Conservation (phyloP, 2,888 invertebrate species). For the Rhodophaea formosa region DNA sequence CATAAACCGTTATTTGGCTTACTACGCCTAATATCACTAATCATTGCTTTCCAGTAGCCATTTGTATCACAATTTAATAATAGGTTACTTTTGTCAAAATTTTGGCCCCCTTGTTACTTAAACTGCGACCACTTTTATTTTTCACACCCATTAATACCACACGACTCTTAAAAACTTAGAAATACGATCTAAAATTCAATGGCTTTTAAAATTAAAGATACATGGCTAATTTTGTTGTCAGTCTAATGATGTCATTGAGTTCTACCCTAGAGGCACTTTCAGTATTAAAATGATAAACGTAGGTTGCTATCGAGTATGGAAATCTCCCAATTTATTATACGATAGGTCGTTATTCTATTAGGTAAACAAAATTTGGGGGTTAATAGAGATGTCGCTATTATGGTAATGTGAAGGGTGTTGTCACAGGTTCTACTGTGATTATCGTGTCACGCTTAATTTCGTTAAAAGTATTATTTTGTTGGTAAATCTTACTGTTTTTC, state of each 20-base stretch:
- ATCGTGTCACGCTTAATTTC: constrained; percentile 23
- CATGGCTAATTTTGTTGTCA: constrained; percentile 25
- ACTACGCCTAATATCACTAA: constrained; percentile 55
- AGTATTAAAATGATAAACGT: constrained; percentile 79
- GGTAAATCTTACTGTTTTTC: neutral
- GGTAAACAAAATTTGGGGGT: constrained; percentile 73
- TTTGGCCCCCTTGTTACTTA: constrained; percentile 47
- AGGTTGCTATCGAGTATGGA: constrained; percentile 72
- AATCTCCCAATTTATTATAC: constrained; percentile 80
- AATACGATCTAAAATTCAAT: constrained; percentile 30
- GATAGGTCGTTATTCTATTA: constrained; percentile 80
- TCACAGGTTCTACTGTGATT: constrained; percentile 36
- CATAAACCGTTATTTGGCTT: constrained; percentile 44
- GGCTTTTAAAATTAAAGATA: neutral
- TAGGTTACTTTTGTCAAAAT: constrained; percentile 61
- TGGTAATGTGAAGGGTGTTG: constrained; percentile 48
- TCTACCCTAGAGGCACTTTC: constrained; percentile 68
- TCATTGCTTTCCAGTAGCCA: constrained; percentile 62
- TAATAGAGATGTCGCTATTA: constrained; percentile 73
- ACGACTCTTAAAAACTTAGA: neutral
- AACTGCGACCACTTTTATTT: constrained; percentile 29
- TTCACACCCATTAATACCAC: neutral
- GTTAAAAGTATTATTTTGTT: constrained; percentile 14
- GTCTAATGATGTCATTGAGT: constrained; percentile 67
- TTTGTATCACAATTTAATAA: constrained; percentile 75